Evolutionary conservation across 2,888 invertebrate species (phyloP), one percentile per base, ranked within the genome.

Genomic region (Helleia helle): DNA sequence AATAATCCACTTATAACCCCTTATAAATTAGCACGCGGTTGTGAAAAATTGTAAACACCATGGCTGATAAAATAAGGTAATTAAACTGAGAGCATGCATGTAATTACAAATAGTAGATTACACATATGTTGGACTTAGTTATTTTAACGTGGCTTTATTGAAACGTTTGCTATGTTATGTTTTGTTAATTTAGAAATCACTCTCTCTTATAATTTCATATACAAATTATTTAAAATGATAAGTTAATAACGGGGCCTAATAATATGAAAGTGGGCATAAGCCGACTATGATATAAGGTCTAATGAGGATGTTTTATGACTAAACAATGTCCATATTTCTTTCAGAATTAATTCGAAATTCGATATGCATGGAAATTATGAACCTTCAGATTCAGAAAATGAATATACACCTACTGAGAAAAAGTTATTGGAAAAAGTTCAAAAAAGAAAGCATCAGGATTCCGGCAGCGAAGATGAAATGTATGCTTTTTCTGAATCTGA

Each of bases 341-440:
- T 25, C 65, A 86, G 86, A 48, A 55, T 85, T 3, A 62, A 69
- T 44, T 63, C 73, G 1, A 80, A 74, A 36, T 75, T 71, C 53
- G 73, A 84, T 47, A 55, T 74, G 40, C 66, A 79, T 43, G 87
- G 87, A 38, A 87, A 88, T 46, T 90, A 91, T 59, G 88, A 89
- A 43, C 86, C 87, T 22, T 89, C 89, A 2, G 90, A 90, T 61
- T 93, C 93, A 0, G 93, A 93, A 59, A 87, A 91, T 56, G 92
- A 92, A 49, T 91, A 90, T 58, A 87, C 89, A 38, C 87, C 88
- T 44, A 86, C 85, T 40, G 92, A 93, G 59, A 90, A 87, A 46
- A 71, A 76, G 47, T 63, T 91, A 4, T 59, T 92, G 34, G 76
- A 88, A 18, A 89, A 90, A 62, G 86, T 89, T 1, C 83, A 88